These are phyloP conservation scores for Tragelaphus strepsiceros DNA, from an alignment of 2,113 vertebrate genomes.

Conservation along the genomic window DNA sequence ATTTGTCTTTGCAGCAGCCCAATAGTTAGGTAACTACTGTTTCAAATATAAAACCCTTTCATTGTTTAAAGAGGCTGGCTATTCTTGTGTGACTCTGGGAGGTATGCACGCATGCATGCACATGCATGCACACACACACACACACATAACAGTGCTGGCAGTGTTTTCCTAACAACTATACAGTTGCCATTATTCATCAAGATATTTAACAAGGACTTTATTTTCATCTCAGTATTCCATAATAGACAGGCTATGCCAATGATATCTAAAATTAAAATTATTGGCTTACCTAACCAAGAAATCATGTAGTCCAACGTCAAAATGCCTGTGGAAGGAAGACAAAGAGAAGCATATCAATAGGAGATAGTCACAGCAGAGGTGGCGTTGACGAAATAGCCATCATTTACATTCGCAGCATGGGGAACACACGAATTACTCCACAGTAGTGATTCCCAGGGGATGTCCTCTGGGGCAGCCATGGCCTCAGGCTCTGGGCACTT, in stretches of 20 bases:
- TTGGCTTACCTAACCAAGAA: slow-evolving; percentile 85
- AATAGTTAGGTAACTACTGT: not conserved
- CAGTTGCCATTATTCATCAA: not conserved
- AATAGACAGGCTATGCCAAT: not conserved
- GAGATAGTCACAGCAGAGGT: not conserved
- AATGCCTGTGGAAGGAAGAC: slow-evolving; percentile 77
- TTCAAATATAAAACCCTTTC: not conserved
- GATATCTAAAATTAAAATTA: not conserved
- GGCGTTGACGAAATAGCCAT: not conserved
- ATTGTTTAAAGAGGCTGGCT: not conserved
- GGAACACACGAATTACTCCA: not conserved
- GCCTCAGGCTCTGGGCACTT: not conserved
- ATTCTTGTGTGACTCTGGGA: not conserved
- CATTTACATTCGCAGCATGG: not conserved
- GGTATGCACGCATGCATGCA: rapidly evolving
- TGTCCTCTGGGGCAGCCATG: not conserved
- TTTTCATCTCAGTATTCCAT: not conserved
- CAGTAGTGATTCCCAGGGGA: not conserved
- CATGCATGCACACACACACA: too few relatives aligned
- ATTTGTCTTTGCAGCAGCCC: not conserved
- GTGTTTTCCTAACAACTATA: not conserved
- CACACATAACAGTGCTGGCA: not conserved
- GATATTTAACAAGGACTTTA: not conserved
- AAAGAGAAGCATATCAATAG: not conserved
- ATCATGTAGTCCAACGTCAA: slow-evolving; percentile 84